phyloP scores from a whole-genome alignment of 1,140 invertebrate species.

The Hetaerina americana region DNA sequence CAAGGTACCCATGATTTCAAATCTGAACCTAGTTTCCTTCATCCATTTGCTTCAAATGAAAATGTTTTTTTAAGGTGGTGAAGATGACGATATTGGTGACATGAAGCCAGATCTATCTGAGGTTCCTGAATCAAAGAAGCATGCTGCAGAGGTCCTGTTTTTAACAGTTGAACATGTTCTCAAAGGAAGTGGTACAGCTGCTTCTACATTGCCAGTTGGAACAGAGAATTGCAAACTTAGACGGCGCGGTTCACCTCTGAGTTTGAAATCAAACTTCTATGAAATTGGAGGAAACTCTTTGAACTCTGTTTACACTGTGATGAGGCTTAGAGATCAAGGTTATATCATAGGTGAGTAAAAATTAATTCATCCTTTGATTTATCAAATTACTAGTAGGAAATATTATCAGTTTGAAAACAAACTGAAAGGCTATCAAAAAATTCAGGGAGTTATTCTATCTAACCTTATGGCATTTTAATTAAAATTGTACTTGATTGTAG shows the following conservation, averaged over 20 bases:
- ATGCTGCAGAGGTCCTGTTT: constrained; percentile 52
- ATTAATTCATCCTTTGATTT: too few species aligned
- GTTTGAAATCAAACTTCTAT: constrained; percentile 56
- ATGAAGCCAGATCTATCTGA: constrained; percentile 12
- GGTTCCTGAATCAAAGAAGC: constrained; percentile 39
- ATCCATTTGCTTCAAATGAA: too few species aligned
- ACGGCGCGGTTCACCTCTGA: constrained; percentile 12
- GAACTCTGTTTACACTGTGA: constrained; percentile 70
- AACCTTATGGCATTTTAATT: too few species aligned
- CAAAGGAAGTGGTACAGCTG: constrained; percentile 38
- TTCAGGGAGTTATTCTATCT: too few species aligned
- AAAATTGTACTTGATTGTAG: too few species aligned
- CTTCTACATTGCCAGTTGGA: neutral
- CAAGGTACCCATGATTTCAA: too few species aligned
- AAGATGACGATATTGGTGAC: too few species aligned
- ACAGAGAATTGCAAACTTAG: neutral
- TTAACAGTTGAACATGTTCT: constrained; percentile 56
- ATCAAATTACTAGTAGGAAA: too few species aligned
- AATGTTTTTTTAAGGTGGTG: too few species aligned
- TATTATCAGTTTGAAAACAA: too few species aligned
- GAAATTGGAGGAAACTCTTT: constrained; percentile 74
- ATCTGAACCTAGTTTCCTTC: neutral
- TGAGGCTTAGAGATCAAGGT: constrained; percentile 58
- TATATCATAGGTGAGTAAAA: constrained; percentile 50
- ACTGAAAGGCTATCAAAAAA: too few species aligned